A percentile compares a stretch with the other conserved stretches of the same genome.
Conservation (phyloP, 2,797 vertebrate species). For the Danio albolineatus region DNA sequence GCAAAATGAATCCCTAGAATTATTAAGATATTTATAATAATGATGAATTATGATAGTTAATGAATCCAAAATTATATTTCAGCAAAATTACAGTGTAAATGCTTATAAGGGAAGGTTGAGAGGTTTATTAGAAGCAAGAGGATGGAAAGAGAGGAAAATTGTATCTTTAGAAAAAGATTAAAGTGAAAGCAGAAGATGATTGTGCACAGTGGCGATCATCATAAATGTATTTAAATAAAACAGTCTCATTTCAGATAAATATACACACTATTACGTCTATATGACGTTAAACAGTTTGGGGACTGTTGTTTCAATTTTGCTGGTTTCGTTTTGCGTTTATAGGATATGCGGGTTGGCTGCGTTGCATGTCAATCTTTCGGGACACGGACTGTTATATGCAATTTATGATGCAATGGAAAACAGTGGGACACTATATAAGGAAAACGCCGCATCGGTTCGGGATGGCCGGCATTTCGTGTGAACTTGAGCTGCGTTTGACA, state of each 20-base stretch:
- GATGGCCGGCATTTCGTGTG: too few species aligned
- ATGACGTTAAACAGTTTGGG: too few species aligned
- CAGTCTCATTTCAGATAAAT: background rate
- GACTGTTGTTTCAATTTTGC: too few species aligned
- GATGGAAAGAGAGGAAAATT: background rate
- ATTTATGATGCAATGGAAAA: too few species aligned
- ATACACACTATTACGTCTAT: too few species aligned
- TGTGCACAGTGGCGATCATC: background rate
- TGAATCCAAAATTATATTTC: background rate
- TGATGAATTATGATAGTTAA: background rate
- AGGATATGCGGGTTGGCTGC: too few species aligned
- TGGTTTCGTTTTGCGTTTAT: too few species aligned
- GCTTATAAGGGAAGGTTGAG: background rate
- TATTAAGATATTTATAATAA: background rate
- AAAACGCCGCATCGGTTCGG: too few species aligned
- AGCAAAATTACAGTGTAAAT: background rate
- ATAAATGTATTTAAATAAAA: background rate
- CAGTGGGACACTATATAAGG: too few species aligned
- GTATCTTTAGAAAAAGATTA: background rate
- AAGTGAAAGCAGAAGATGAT: background rate
- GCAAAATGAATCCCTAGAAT: background rate
- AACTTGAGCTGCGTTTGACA: too few species aligned
- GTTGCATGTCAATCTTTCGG: too few species aligned
- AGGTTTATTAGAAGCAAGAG: background rate
- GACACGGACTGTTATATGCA: too few species aligned